phyloP scores from a whole-genome alignment of 2,113 vertebrate genomes.

The Junco hyemalis region DNA sequence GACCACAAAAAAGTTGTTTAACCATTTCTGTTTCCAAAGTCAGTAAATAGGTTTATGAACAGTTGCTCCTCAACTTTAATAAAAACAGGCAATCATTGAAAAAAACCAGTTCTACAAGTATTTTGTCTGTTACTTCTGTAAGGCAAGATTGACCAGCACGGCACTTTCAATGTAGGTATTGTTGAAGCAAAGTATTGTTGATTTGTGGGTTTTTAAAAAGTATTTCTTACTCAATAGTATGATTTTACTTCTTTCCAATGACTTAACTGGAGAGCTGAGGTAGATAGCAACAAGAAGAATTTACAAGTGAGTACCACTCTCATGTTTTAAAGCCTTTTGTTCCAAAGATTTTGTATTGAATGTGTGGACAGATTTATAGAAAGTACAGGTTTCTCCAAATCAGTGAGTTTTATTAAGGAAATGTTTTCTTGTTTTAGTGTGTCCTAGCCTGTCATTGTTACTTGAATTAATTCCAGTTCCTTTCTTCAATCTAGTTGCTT shows the following conservation, averaged over 20 bases:
- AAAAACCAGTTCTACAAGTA: neutral
- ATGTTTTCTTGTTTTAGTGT: neutral
- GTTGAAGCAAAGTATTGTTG: neutral
- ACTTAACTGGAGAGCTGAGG: neutral
- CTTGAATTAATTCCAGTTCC: neutral
- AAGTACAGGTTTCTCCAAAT: neutral
- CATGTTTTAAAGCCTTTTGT: neutral
- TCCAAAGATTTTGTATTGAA: neutral
- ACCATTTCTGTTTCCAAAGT: neutral
- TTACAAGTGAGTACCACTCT: neutral
- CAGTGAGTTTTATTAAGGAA: neutral
- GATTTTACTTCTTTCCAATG: neutral
- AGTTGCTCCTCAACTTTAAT: neutral
- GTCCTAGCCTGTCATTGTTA: neutral
- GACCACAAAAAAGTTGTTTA: neutral
- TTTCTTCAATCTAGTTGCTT: neutral
- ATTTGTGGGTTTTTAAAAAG: neutral
- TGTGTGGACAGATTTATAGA: neutral
- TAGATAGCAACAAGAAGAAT: neutral
- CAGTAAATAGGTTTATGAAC: neutral
- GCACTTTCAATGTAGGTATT: neutral
- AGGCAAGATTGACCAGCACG: neutral
- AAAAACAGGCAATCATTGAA: neutral
- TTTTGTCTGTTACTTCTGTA: neutral
- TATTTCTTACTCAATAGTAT: neutral